Conservation (phyloP, 2,797 vertebrate species). For the Ctenopoma kingsleyae region DNA sequence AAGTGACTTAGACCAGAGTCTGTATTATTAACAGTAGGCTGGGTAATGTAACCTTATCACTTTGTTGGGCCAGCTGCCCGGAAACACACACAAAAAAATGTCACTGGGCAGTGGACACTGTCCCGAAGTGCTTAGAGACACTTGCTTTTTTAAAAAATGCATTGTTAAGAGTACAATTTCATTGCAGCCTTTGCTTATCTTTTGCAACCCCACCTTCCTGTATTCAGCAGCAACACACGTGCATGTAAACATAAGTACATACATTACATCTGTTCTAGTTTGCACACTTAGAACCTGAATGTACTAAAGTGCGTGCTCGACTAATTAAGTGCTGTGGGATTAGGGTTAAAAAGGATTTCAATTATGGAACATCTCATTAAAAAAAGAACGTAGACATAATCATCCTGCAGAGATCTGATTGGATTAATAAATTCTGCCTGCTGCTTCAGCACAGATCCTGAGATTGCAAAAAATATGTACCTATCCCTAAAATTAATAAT, state of each 20-base stretch:
- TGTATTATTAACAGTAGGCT: constrained; percentile 61
- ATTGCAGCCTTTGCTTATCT: constrained; percentile 67
- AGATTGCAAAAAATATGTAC: constrained; percentile 77
- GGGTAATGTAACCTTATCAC: constrained; percentile 60
- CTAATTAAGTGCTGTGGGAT: constrained; percentile 83
- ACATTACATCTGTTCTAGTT: constrained; percentile 80
- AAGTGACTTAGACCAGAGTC: constrained; percentile 57
- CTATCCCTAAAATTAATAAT: constrained; percentile 51
- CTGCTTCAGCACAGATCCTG: constrained; percentile 79
- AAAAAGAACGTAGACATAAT: constrained; percentile 55
- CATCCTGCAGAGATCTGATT: constrained; percentile 74
- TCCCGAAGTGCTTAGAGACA: constrained; percentile 61
- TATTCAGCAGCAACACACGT: constrained; percentile 81
- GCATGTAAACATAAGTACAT: constrained; percentile 84
- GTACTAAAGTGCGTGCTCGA: constrained; percentile 83
- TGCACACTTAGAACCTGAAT: constrained; percentile 83
- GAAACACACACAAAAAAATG: constrained; percentile 41
- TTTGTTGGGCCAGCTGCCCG: constrained; percentile 43
- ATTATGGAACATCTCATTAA: constrained; percentile 63
- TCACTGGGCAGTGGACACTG: constrained; percentile 71
- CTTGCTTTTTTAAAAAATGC: constrained; percentile 56
- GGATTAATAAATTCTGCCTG: constrained; percentile 72
- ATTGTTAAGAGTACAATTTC: constrained; percentile 68
- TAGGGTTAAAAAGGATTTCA: constrained; percentile 62
- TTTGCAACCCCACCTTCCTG: constrained; percentile 65